Base-by-base conservation (phyloP, 2,888 invertebrate species). In the Merodon equestris region DNA sequence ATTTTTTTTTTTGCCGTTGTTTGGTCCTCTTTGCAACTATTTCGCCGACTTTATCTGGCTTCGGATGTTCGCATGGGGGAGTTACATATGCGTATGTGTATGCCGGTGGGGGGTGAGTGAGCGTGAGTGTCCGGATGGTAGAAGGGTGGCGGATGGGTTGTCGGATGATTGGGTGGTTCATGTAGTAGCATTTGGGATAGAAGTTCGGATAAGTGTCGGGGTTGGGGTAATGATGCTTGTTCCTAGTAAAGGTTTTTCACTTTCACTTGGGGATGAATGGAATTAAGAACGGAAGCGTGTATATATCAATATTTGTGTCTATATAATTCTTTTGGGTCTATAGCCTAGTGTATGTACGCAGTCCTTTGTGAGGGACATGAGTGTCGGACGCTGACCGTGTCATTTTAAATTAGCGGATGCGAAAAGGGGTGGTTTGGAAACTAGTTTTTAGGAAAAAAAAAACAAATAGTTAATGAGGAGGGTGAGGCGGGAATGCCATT, bases 131-230 rank as follows among this genome's bases (percentile, higher is more conserved):
- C 27, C 27, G 7, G 2, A 40, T 40, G 56, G 14, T 36, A 12
- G 17, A 27, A 27, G 27, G 27, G 27, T 27, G 27, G 27, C 7
- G 27, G 27, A 27, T 27, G 27, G 27, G 27, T 27, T 27, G 27
- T 40, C 40, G 9, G 40, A 2, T 36, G 53, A 38, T 12, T 17
- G 58, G 73, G 60, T 79, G 74, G 67, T 79, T 74, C 79, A 79
- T 79, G 68, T 79, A 74, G 27, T 27, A 27, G 74, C 74, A 79
- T 79, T 79, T 68, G 74, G 79, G 79, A 79, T 79, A 74, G 68
- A 60, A 64, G 58, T 61, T 74, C 68, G 68, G 63, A 57, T 68
- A 73, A 58, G 53, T 17, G 42, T 18, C 13, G 40, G 42, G 40
- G 48, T 12, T 38, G 58, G 73, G 51, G 73, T 42, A 40, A 47